phyloP scores from a whole-genome alignment of 2,888 invertebrate species.

The Andrena camellia region DNA sequence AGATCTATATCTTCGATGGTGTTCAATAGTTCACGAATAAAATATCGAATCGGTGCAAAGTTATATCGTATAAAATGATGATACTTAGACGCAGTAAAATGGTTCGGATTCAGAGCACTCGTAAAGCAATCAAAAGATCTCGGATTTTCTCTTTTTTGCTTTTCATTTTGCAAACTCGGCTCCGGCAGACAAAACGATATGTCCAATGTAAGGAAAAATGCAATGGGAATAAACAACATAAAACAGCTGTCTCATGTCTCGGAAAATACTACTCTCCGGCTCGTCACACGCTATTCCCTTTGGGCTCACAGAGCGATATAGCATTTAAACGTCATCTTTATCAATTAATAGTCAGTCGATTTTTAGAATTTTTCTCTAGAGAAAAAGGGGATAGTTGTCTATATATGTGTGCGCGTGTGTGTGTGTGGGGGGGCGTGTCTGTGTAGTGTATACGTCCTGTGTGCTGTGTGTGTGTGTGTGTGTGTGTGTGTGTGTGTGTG shows the following conservation, averaged over 20 bases:
- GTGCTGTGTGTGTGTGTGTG: neutral
- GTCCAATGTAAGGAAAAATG: slow-evolving; percentile 1
- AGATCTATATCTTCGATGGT: slow-evolving; percentile 76
- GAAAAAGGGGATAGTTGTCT: slow-evolving; percentile 62
- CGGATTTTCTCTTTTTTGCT: slow-evolving; percentile 8
- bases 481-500: slow-evolving; percentile 40
- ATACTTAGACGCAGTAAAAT: slow-evolving; percentile 68
- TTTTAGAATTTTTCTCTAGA: slow-evolving; percentile 68
- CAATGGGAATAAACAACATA: slow-evolving; percentile 1
- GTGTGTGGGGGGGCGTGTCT: too few relatives aligned
- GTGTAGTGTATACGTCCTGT: too few relatives aligned
- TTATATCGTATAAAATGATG: slow-evolving; percentile 69
- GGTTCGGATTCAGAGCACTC: slow-evolving; percentile 74
- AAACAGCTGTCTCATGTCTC: slow-evolving; percentile 30
- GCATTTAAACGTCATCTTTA: slow-evolving; percentile 49
- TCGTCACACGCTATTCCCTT: slow-evolving; percentile 43
- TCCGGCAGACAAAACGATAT: slow-evolving; percentile 34
- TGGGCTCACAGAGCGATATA: slow-evolving; percentile 55
- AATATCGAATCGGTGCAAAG: slow-evolving; percentile 59
- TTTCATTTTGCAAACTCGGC: neutral
- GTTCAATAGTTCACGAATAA: slow-evolving; percentile 61
- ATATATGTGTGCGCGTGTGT: slow-evolving; percentile 44
- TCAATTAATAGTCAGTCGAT: slow-evolving; percentile 70
- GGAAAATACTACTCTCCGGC: slow-evolving; percentile 59
- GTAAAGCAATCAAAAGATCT: slow-evolving; percentile 78